Percentiles rank a stretch among this genome's conserved stretches.
These are phyloP conservation scores for Rhea pennata DNA, from an alignment of 2,113 vertebrate genomes.

Conservation along the genomic window DNA sequence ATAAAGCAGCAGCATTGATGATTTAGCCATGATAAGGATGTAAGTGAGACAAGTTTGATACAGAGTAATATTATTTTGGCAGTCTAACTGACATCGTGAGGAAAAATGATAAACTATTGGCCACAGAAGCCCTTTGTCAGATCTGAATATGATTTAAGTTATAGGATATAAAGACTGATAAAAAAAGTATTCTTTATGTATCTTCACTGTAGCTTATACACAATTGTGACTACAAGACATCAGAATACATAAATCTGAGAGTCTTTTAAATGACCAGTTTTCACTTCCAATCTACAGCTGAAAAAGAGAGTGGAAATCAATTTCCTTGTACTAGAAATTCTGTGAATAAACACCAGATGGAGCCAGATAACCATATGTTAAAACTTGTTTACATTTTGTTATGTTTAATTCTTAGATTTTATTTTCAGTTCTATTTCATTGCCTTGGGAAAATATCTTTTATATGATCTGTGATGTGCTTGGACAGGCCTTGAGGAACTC, in stretches of 20 bases:
- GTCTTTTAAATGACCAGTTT: neutral
- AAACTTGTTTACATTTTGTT: neutral
- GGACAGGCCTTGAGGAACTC: neutral
- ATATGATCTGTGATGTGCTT: neutral
- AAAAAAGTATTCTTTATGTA: neutral
- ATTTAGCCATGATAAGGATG: neutral
- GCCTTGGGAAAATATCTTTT: neutral
- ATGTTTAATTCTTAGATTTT: neutral
- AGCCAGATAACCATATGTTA: neutral
- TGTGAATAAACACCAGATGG: conserved; percentile 49
- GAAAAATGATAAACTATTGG: rapidly evolving
- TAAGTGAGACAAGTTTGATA: neutral
- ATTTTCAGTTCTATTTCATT: neutral
- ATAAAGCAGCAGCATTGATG: neutral
- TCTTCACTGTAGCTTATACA: neutral
- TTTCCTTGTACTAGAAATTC: neutral
- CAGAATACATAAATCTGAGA: neutral
- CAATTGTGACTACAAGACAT: neutral
- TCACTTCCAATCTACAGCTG: neutral
- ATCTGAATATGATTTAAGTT: neutral
- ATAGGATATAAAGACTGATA: neutral
- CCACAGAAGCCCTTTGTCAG: neutral
- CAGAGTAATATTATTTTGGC: neutral
- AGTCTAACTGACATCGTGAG: neutral
- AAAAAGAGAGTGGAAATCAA: neutral